Base-by-base conservation (phyloP, 2,888 invertebrate species). In the Oscheius sp. region DNA sequence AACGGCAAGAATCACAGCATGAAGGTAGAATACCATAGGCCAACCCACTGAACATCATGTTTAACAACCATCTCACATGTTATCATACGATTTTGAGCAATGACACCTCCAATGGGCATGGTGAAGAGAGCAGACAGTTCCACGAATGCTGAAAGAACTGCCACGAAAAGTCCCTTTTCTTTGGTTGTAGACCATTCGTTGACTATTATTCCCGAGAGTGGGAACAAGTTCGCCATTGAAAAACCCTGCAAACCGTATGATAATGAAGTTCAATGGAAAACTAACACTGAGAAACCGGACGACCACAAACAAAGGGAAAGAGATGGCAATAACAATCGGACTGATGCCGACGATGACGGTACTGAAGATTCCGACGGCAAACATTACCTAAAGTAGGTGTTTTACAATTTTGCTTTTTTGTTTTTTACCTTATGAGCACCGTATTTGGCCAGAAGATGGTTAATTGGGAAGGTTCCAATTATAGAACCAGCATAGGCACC, bases 11-110 rank as follows among this genome's bases (percentile, higher is more conserved):
- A 84, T 75, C 11, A 74, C 68, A 2, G 81, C 83, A 73, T 84
- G 84, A 29, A 82, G 60, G 60, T 79, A 86, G 76, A 84, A 84
- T 1, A 84, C 83, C 68, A 76, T 75, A 5, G 84, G 84, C 86
- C 86, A 86, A 13, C 83, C 81, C 21, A 83, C 83, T 83, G 58
- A 63, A 79, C 76, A n/a, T 47, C 1, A 11, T 42, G n/a, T 32
- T 71, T 37, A 42, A 58, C 37, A 62, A 55, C 9, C 35, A 65
- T 13, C 33, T 58, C 59, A 33, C n/a, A n/a, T 35, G 48, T 37
- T 5, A 13, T 58, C 72, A 58, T 47, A 81, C 79, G 74, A 63
- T 58, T 65, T 1, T 77, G 71, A 0, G 80, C 79, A 7, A 85
- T 29, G 1, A 79, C 71, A 21, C 85, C 86, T 3, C 82, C 73